Evolutionary conservation across 2,888 invertebrate genomes (phyloP).

Genomic region (Choristoneura rosaceana): DNA sequence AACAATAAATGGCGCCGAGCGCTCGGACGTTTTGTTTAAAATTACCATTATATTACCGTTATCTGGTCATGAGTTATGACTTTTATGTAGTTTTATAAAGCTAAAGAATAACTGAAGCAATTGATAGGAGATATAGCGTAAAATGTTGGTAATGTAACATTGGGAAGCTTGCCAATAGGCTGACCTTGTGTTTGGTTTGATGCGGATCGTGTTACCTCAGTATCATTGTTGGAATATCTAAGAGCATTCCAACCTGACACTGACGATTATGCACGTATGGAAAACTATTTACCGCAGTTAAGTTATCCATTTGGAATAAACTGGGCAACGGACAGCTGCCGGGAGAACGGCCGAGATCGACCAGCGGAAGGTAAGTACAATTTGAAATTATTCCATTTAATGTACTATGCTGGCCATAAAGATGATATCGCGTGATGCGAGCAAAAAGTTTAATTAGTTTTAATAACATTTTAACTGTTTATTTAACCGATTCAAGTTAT

Average conservation of each 20-base stretch:
- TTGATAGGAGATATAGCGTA: slow-evolving; percentile 8
- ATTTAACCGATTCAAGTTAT: slow-evolving; percentile 17
- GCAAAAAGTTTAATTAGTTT: slow-evolving; percentile 8
- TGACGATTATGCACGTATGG: slow-evolving; percentile 9
- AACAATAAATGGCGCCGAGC: slow-evolving; percentile 37
- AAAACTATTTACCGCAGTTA: slow-evolving; percentile 10
- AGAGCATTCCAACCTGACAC: slow-evolving; percentile 9
- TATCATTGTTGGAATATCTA: slow-evolving; percentile 24
- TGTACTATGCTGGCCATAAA: not conserved
- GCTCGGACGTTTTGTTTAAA: slow-evolving; percentile 32
- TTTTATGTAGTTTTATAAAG: slow-evolving; percentile 17
- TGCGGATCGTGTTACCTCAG: slow-evolving; percentile 15
- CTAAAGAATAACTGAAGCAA: slow-evolving; percentile 5
- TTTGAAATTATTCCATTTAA: slow-evolving; percentile 13
- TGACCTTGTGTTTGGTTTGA: slow-evolving; percentile 27
- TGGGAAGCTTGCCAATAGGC: slow-evolving; percentile 35
- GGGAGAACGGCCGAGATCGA: not conserved
- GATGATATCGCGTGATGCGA: not conserved
- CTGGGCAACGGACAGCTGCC: not conserved
- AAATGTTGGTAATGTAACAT: slow-evolving; percentile 19
- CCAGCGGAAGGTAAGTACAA: slow-evolving; percentile 37
- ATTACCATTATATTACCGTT: slow-evolving; percentile 33
- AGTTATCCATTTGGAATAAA: slow-evolving; percentile 7
- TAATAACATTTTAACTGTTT: not conserved
- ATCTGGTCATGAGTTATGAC: slow-evolving; percentile 20